phyloP scores from a whole-genome alignment of 2,797 vertebrate species.

The Manis javanica region DNA sequence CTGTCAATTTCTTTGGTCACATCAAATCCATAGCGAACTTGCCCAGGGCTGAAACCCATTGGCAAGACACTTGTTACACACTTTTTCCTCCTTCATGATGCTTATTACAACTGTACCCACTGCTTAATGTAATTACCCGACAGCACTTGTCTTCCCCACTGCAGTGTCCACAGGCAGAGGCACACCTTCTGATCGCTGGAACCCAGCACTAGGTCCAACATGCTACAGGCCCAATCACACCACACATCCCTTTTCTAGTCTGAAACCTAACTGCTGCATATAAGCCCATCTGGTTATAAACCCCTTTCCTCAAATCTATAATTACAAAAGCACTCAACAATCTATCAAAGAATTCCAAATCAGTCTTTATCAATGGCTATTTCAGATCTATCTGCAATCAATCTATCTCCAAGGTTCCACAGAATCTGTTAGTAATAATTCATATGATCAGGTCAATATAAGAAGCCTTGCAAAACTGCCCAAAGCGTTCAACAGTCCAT shows the following conservation, averaged over 20 bases:
- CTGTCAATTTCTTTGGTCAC: too few species aligned
- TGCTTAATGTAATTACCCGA: not conserved
- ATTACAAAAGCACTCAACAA: not conserved
- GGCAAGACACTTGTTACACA: too few species aligned
- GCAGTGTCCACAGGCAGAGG: not conserved
- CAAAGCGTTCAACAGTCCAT: not conserved
- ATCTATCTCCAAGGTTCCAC: not conserved
- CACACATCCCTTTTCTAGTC: not conserved
- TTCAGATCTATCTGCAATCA: not conserved
- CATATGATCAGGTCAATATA: not conserved
- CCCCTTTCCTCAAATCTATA: not conserved
- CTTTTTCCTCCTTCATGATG: not conserved
- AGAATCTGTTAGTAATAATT: not conserved
- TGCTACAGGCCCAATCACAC: not conserved
- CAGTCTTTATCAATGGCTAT: not conserved
- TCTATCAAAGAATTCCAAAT: not conserved
- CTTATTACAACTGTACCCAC: not conserved
- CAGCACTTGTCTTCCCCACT: not conserved
- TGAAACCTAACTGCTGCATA: not conserved
- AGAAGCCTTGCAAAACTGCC: not conserved
- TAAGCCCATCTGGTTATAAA: not conserved
- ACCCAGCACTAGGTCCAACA: not conserved
- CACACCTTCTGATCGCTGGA: fast-evolving
- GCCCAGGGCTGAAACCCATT: too few species aligned
- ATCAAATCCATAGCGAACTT: too few species aligned